Base-by-base conservation (phyloP, 2,113 vertebrate species). In the Rhineura floridana region DNA sequence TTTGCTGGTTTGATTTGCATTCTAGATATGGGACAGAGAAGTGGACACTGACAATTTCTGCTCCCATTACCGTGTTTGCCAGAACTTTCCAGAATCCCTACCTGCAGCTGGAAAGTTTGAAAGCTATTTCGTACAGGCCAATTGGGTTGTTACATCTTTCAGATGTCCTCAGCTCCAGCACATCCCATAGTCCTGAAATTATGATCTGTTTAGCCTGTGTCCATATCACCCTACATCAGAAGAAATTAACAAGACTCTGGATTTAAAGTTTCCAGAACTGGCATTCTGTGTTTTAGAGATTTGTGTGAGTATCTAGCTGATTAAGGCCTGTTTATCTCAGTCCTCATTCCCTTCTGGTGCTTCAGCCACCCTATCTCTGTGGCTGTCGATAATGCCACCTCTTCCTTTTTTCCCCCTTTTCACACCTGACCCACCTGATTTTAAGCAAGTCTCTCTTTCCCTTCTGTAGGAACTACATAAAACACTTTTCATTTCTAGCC, bases 391-490 rank as follows among this genome's bases (percentile, higher is more conserved):
- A 93, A 92, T 91, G 92, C 0, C 0, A 91, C 85, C 84, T 87
- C 73, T 88, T 73, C 72, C 52, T 4, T 90, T 21, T 59, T 59
- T 59, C 21, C 21, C 87, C 65, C 80, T 78, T 83, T 83, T 52
- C 67, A 91, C 94, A 85, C 83, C 83, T 91, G 73, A 92, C 88
- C 86, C 15, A n/a, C 91, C 70, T 65, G 84, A 91, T 93, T 95
- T 92, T 84, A 92, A 80, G n/a, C 46, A 88, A 90, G 80, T n/a
- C 81, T 87, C 83, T 87, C 17, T 77, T 94, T 55, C 62, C 50
- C 77, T 91, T 89, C 89, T 79, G 48, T 90, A 65, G 63, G 55
- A 94, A 93, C 93, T 80, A 89, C 21, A 88, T 25, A 90, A 73
- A 90, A 88, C 48, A 83, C n/a, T n/a, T n/a, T n/a, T 90, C 25